Conservation (phyloP, 2,797 vertebrate genomes). For the Numenius phaeopus region DNA sequence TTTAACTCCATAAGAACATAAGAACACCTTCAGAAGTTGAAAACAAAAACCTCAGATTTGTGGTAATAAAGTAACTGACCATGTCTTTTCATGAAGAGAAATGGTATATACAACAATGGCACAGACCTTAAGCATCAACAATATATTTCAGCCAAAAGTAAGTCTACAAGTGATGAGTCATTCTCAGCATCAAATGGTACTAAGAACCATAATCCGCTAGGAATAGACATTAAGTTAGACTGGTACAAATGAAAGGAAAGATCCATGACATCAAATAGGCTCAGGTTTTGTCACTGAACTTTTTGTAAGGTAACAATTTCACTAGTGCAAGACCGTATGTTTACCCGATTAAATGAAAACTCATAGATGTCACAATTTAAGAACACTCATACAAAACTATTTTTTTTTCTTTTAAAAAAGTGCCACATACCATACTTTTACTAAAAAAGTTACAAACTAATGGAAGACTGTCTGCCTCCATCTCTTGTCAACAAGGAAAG, state of each 20-base stretch:
- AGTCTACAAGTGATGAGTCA: slow-evolving; percentile 45
- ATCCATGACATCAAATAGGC: slow-evolving; percentile 42
- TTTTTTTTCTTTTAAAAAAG: slow-evolving; percentile 78
- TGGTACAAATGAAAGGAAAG: slow-evolving; percentile 47
- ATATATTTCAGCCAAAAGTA: slow-evolving; percentile 48
- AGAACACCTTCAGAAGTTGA: slow-evolving; percentile 28
- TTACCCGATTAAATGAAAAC: slow-evolving; percentile 78
- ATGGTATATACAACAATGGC: slow-evolving; percentile 50
- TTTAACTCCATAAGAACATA: slow-evolving; percentile 45
- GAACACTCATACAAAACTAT: slow-evolving; percentile 84
- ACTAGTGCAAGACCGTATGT: slow-evolving; percentile 81
- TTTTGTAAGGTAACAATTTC: slow-evolving; percentile 56
- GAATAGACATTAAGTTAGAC: slow-evolving; percentile 18
- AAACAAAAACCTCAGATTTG: not conserved
- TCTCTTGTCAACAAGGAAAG: slow-evolving; percentile 92
- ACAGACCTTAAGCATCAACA: slow-evolving; percentile 46
- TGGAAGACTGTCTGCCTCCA: slow-evolving; percentile 97
- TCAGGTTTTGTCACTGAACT: slow-evolving; percentile 46
- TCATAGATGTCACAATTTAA: slow-evolving; percentile 73
- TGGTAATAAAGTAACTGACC: slow-evolving; percentile 3
- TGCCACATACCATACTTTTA: slow-evolving; percentile 76
- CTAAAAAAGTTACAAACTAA: slow-evolving; percentile 82
- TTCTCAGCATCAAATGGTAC: slow-evolving; percentile 50
- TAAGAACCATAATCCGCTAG: slow-evolving; percentile 53
- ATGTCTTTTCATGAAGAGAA: slow-evolving; percentile 27